phyloP scores from a whole-genome alignment of 2,888 invertebrate species.

The Leuctra nigra region DNA sequence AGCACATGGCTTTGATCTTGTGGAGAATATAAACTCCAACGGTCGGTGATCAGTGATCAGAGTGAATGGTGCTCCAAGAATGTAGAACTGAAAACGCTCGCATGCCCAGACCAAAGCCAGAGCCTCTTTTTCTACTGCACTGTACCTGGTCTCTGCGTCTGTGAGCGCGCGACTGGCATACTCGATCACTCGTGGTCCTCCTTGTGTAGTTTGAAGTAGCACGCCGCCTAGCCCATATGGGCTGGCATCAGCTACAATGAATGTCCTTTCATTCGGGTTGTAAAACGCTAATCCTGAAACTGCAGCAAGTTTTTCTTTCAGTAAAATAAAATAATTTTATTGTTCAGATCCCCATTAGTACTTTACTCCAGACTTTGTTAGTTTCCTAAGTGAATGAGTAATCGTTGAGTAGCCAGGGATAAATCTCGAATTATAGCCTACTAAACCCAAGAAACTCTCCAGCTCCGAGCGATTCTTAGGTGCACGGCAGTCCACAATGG shows the following conservation, averaged over 20 bases:
- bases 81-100: background rate
- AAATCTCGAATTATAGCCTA: no score
- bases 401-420: no score
- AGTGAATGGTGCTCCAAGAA: background rate
- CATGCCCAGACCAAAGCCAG: no score
- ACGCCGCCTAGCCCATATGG: background rate
- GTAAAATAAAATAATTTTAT: no score
- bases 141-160: background rate
- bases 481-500: no score
- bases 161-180: constrained; percentile 7
- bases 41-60: constrained; percentile 6
- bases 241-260: constrained; percentile 6
- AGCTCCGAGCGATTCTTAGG: no score
- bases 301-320: no score
- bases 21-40: constrained; percentile 4
- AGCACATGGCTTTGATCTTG: constrained; percentile 35
- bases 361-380: no score
- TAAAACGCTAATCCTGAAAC: no score
- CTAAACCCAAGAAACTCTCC: no score
- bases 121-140: background rate
- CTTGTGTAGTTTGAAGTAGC: background rate
- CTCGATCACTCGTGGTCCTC: background rate
- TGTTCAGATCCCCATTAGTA: no score
- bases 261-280: background rate
- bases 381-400: no score